A percentile compares a stretch with the other conserved stretches of the same genome.
phyloP scores from a whole-genome alignment of 2,113 vertebrate species.

The Pituophis catenifer region DNA sequence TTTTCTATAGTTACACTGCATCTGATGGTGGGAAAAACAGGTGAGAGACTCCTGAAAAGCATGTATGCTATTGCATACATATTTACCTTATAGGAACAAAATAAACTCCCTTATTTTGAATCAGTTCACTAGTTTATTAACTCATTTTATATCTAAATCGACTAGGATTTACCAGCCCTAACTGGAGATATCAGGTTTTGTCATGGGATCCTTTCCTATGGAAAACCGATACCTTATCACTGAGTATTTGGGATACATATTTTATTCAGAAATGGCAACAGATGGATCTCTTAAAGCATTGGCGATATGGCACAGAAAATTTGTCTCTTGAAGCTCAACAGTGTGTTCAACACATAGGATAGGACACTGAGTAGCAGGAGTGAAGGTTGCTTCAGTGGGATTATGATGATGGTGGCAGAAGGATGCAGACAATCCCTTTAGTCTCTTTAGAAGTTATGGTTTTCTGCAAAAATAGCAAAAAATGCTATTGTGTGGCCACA shows the following conservation, averaged over 20 bases:
- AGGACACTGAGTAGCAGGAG: slow-evolving; percentile 20
- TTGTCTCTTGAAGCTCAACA: slow-evolving; percentile 45
- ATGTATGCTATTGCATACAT: no score
- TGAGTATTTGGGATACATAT: slow-evolving; percentile 6
- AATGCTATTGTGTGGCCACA: neutral
- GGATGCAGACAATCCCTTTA: slow-evolving; percentile 1
- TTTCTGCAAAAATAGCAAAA: neutral
- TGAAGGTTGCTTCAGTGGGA: neutral
- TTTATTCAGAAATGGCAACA: neutral
- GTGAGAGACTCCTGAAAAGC: neutral
- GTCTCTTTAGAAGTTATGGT: neutral
- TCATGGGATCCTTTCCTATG: neutral
- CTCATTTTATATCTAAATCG: neutral
- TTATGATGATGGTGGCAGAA: neutral
- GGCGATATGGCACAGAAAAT: slow-evolving; percentile 30
- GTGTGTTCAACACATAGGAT: slow-evolving; percentile 36
- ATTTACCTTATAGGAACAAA: slow-evolving; percentile 1
- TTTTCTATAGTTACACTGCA: neutral
- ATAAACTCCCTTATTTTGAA: neutral
- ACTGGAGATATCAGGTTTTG: neutral
- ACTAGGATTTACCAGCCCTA: neutral
- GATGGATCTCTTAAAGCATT: slow-evolving; percentile 1
- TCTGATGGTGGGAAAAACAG: neutral
- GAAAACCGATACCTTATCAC: neutral
- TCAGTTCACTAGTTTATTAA: neutral